Base-by-base conservation (phyloP, 2,797 vertebrate species). In the Mareca penelope region DNA sequence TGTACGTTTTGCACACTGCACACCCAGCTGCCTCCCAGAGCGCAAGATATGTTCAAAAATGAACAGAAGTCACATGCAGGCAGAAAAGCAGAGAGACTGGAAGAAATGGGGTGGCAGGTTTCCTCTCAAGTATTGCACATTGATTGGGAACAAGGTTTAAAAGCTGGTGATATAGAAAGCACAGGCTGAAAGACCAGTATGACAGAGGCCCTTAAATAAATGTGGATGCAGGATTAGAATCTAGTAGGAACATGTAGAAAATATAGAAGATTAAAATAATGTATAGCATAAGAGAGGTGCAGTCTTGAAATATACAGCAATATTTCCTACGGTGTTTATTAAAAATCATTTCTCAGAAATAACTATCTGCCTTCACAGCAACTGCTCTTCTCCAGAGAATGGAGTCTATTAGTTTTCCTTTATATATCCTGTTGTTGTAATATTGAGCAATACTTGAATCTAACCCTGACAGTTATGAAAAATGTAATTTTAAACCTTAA, bases 381-480 rank as follows among this genome's bases (percentile, higher is more conserved):
- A 88, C 68, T 71, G 72, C 64, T 93, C 65, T 83, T 82, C 93
- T 94, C 69, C 35, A 64, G 93, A 78, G 73, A 83, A 81, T 40
- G 90, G 84, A 55, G 52, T 80, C 90, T 90, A 91, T 95, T 94
- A 81, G 87, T 76, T 91, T 95, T 89, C 57, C 26, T 93, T 85
- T 91, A 61, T 77, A 70, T 31, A 70, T 31, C 57, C 85, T 57
- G 63, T 68, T 80, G 78, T 67, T 90, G 90, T 65, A 80, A 92
- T 55, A 72, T 40, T 68, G 67, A 88, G 80, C 79, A 90, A 87
- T 35, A 61, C 59, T 79, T 76, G 88, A 93, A 95, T 92, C 75
- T 88, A 94, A 94, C 94, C 84, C 90, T 94, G 70, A 15, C 17
- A 22, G 85, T 87, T 93, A 79, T 94, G 90, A 94, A 95, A 96